Conservation (phyloP, 2,113 vertebrate species). For the Microcebus griseorufus region DNA sequence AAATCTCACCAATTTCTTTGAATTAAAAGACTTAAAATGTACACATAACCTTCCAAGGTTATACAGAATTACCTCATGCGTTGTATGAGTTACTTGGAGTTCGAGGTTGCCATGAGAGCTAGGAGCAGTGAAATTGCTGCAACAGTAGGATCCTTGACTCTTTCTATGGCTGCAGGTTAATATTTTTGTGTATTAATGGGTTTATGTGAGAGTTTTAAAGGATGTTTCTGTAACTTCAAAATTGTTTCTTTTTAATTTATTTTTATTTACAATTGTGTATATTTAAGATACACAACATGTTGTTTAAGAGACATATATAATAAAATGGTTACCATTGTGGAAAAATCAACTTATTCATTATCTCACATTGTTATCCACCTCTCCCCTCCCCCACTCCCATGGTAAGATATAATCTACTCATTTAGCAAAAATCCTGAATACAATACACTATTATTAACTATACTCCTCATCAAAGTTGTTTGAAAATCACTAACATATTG, state of each 20-base stretch:
- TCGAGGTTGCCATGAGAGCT: not conserved
- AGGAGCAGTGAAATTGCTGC: not conserved
- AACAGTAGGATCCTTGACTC: not conserved
- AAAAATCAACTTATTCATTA: not conserved
- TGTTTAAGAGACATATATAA: not conserved
- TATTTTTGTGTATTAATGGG: not conserved
- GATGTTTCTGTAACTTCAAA: not conserved
- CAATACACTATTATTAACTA: not conserved
- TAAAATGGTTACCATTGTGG: not conserved
- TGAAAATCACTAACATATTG: not conserved
- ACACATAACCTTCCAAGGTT: not conserved
- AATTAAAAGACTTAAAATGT: conserved; percentile 15
- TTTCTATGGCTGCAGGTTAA: not conserved
- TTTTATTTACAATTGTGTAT: not conserved
- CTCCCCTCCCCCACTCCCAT: not conserved
- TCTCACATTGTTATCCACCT: not conserved
- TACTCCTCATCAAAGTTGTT: not conserved
- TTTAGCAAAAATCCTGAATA: not conserved
- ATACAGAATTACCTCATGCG: not conserved
- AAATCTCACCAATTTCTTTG: conserved; percentile 16
- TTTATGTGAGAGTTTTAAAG: conserved; percentile 49
- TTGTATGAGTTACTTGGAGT: not conserved
- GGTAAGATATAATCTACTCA: not conserved
- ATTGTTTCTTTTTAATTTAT: not conserved
- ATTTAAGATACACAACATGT: not conserved